Conservation (phyloP, 2,888 invertebrate species). For the Xestia ashworthii region DNA sequence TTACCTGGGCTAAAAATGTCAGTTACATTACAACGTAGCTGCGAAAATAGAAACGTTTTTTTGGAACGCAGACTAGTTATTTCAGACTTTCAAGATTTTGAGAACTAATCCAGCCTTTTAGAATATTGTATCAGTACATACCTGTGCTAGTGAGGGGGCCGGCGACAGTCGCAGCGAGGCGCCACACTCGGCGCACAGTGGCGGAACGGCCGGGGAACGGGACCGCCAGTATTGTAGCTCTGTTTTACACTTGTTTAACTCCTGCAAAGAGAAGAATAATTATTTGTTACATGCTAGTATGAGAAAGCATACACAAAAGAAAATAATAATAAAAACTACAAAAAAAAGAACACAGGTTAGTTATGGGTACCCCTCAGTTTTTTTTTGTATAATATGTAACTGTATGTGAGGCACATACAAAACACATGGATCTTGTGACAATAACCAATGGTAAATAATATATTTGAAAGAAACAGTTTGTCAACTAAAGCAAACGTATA, state of each 20-base stretch:
- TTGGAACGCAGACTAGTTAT: not conserved
- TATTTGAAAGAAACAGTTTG: not conserved
- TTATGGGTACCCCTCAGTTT: not conserved
- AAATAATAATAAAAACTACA: not conserved
- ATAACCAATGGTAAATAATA: slow-evolving; percentile 3
- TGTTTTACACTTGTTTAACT: slow-evolving; percentile 97
- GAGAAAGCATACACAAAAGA: not conserved
- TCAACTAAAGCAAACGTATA: not conserved
- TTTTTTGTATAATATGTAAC: not conserved
- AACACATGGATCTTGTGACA: slow-evolving; percentile 2
- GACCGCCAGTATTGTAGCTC: slow-evolving; percentile 98
- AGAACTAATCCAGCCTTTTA: not conserved
- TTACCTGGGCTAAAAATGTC: not conserved
- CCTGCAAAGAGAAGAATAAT: slow-evolving; percentile 87
- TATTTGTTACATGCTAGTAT: not conserved
- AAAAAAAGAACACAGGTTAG: not conserved
- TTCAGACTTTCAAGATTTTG: not conserved
- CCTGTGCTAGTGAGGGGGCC: slow-evolving; percentile 79
- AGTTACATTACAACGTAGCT: not conserved
- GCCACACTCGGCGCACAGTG: slow-evolving; percentile 94
- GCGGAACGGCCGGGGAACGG: slow-evolving; percentile 94
- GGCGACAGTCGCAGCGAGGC: slow-evolving; percentile 82
- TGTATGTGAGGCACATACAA: not conserved
- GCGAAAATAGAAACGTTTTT: not conserved
- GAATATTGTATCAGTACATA: slow-evolving; percentile 35